Conservation (phyloP, 2,113 vertebrate species). For the Lophura nycthemera region DNA sequence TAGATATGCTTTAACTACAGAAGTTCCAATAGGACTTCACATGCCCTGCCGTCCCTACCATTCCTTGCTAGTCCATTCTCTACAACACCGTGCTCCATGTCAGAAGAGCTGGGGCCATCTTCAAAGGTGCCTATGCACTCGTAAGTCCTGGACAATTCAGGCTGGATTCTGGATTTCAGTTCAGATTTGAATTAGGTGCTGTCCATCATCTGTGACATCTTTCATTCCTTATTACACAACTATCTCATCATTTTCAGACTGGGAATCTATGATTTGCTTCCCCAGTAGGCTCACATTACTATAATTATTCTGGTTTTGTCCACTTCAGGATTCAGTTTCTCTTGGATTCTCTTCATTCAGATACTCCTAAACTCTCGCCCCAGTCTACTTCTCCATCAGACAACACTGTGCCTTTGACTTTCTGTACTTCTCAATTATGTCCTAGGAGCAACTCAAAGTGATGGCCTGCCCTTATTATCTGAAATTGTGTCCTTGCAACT, state of each 20-base stretch:
- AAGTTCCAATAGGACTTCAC: not conserved
- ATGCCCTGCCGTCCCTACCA: not conserved
- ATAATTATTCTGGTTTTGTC: not conserved
- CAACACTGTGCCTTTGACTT: not conserved
- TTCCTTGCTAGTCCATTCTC: not conserved
- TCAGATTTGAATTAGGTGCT: not conserved
- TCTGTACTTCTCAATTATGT: not conserved
- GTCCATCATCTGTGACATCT: not conserved
- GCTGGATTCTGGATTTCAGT: not conserved
- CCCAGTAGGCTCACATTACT: not conserved
- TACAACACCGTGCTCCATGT: not conserved
- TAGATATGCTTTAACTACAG: not conserved
- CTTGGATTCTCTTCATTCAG: not conserved
- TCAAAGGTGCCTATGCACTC: not conserved
- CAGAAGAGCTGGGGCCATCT: not conserved
- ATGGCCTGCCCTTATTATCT: not conserved
- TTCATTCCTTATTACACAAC: not conserved
- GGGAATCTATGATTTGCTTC: not conserved
- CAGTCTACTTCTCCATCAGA: not conserved
- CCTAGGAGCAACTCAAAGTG: not conserved
- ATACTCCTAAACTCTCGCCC: not conserved
- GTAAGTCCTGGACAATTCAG: not conserved
- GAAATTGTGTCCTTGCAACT: not conserved
- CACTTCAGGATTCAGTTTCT: not conserved
- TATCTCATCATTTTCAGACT: not conserved